Base-by-base conservation (phyloP, 2,888 invertebrate species). In the Periphyllus acericola region DNA sequence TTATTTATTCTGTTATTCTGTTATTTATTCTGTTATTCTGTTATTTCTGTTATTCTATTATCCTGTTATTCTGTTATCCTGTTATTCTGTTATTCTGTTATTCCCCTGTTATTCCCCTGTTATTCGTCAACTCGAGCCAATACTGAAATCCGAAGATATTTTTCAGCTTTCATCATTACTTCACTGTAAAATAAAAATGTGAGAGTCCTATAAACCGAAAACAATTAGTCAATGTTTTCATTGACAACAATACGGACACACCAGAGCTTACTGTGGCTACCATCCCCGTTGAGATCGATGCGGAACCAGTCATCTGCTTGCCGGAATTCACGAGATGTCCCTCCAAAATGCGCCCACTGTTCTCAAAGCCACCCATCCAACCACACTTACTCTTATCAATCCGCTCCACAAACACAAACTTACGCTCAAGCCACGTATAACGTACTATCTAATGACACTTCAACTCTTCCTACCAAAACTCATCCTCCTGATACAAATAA, bases 161-260 rank as follows among this genome's bases (percentile, higher is more conserved):
- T 74, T 74, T 21, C n/a, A 74, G 36, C 5, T 74, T n/a, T 74
- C 74, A 6, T 74, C 74, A 74, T 36, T 74, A 36, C 74, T 74
- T 74, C 36, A 74, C 21, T 74, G 36, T 36, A 36, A 74, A 74
- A 36, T 74, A 36, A n/a, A n/a, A n/a, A n/a, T n/a, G n/a, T n/a
- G n/a, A n/a, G n/a, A n/a, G n/a, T n/a, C n/a, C n/a, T n/a, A n/a
- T n/a, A n/a, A n/a, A n/a, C n/a, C n/a, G n/a, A n/a, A n/a, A n/a
- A n/a, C n/a, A n/a, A n/a, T n/a, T 36, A 74, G 36, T 21, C 36
- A 36, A n/a, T 82, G 81, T 29, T 82, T 82, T 29, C 71, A 82
- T 21, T 82, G 81, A 68, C 71, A 81, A 74, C 74, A 74, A 74
- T n/a, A n/a, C 74, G 34, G n/a, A 74, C 4, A 74, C 74, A 74